phyloP scores from a whole-genome alignment of 2,113 vertebrate species.

The Cyprinodon variegatus region DNA sequence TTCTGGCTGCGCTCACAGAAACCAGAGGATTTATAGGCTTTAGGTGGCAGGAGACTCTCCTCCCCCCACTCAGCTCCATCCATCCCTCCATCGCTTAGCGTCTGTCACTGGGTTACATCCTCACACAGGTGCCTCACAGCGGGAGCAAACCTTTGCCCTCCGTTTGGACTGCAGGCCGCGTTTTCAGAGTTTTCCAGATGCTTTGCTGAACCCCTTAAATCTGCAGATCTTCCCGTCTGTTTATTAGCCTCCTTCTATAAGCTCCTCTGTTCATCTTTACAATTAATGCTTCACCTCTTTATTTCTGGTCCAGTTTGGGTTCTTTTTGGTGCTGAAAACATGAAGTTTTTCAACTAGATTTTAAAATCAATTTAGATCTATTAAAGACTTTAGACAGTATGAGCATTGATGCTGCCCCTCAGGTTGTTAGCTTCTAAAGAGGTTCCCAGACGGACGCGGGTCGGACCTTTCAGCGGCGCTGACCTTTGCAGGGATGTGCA shows the following conservation, averaged over 20 bases:
- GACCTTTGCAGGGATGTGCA: background rate
- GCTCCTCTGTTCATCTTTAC: too few relatives aligned
- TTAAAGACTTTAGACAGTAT: too few relatives aligned
- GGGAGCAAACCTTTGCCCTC: background rate
- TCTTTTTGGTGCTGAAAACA: too few relatives aligned
- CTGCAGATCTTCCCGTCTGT: too few relatives aligned
- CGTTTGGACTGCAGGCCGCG: background rate
- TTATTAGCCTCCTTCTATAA: too few relatives aligned
- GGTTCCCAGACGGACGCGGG: background rate
- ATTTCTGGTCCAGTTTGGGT: too few relatives aligned
- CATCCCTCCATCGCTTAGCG: background rate
- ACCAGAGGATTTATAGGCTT: background rate
- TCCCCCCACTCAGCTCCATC: constrained; percentile 1
- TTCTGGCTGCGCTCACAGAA: constrained; percentile 9
- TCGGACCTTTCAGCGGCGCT: background rate
- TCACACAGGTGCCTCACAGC: background rate
- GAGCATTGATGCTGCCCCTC: too few relatives aligned
- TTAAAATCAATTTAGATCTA: too few relatives aligned
- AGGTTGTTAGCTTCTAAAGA: too few relatives aligned
- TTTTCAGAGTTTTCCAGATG: background rate
- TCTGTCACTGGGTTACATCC: constrained; percentile 20
- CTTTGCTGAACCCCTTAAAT: background rate
- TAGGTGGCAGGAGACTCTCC: background rate
- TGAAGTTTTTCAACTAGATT: too few relatives aligned
- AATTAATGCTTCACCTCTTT: too few relatives aligned